Conservation (phyloP, 1,140 invertebrate species). For the Drosophila nebulosa region DNA sequence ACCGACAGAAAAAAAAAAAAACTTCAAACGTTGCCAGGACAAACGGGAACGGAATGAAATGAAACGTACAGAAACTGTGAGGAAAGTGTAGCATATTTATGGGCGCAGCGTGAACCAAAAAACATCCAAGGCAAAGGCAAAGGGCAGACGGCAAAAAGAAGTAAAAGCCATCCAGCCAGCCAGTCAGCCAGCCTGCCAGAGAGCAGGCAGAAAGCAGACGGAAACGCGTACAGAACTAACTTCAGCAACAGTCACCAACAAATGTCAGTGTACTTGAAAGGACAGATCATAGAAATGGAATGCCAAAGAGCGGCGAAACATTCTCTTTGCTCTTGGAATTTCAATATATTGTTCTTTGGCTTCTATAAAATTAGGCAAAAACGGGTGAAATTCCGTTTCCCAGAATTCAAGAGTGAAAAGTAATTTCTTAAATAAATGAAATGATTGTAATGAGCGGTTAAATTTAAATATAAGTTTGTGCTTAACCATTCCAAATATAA, state of each 20-base stretch:
- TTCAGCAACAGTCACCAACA: conserved; percentile 13
- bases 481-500: too few relatives aligned
- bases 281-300: neutral
- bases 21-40: conserved; percentile 50
- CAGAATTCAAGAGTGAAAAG: too few relatives aligned
- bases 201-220: neutral
- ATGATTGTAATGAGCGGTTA: too few relatives aligned
- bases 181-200: conserved; percentile 1
- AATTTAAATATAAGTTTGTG: too few relatives aligned
- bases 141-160: conserved; percentile 5
- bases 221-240: neutral
- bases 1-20: conserved; percentile 12
- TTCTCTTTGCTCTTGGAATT: too few relatives aligned
- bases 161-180: conserved; percentile 5
- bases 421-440: too few relatives aligned
- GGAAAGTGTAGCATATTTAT: conserved; percentile 73
- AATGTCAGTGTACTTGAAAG: neutral
- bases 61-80: conserved; percentile 2
- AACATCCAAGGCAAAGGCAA: conserved; percentile 20
- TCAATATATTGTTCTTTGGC: too few relatives aligned
- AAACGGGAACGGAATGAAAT: neutral
- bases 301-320: too few relatives aligned
- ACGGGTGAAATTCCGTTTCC: too few relatives aligned
- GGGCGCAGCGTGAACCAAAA: conserved; percentile 41
- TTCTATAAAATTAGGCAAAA: too few relatives aligned